Conservation (phyloP, 2,113 vertebrate species). For the Eurypyga helias region DNA sequence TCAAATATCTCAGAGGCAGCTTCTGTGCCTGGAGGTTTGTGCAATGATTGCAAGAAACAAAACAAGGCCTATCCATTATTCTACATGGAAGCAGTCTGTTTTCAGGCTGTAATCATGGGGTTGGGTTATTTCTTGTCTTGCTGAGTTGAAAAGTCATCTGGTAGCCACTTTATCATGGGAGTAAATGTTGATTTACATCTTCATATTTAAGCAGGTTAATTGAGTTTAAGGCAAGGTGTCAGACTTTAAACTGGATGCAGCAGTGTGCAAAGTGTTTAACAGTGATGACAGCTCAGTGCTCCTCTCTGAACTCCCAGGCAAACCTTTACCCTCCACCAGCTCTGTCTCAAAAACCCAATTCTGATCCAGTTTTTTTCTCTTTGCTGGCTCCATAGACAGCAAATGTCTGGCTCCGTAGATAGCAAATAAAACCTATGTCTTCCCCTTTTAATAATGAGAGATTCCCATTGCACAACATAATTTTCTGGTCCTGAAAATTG, state of each 20-base stretch:
- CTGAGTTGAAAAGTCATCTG: background rate
- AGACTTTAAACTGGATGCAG: background rate
- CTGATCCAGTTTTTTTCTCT: background rate
- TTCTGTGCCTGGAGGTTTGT: background rate
- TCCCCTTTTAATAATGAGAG: conserved; percentile 27
- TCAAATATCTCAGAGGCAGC: background rate
- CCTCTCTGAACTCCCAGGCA: background rate
- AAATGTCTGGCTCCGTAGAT: background rate
- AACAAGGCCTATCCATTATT: background rate
- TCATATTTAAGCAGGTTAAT: background rate
- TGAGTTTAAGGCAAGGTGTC: background rate
- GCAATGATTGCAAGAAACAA: background rate
- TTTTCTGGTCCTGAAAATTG: conserved; percentile 28
- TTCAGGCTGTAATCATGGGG: background rate
- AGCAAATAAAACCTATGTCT: background rate
- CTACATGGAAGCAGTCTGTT: accelerated
- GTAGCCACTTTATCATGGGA: background rate
- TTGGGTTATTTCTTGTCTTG: background rate
- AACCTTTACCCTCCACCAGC: background rate
- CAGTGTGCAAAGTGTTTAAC: background rate
- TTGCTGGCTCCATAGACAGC: background rate
- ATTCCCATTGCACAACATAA: conserved; percentile 28
- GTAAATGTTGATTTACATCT: background rate
- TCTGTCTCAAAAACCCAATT: background rate
- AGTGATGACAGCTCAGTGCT: background rate